These are phyloP conservation scores for Triplophysa siluroides DNA, from an alignment of 2,113 vertebrate species.

Conservation along the genomic window DNA sequence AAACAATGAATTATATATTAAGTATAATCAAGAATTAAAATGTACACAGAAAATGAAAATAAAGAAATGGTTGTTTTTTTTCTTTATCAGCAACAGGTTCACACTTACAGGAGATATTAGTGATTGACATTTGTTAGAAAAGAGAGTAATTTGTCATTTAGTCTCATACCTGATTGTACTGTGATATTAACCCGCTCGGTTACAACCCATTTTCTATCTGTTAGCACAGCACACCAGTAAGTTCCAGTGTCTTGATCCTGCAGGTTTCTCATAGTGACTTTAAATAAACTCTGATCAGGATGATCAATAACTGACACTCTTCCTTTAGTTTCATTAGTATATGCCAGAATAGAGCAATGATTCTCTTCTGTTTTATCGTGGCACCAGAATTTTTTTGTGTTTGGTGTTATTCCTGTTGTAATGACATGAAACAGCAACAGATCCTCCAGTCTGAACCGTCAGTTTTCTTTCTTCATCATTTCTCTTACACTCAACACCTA, in stretches of 20 bases:
- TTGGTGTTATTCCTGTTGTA: too few species aligned
- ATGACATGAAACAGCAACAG: too few species aligned
- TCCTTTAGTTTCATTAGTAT: not conserved
- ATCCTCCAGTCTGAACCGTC: not conserved
- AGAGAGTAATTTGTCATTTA: not conserved
- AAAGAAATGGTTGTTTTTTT: too few species aligned
- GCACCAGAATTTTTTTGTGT: conserved; percentile 17
- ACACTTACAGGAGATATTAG: not conserved
- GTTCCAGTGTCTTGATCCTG: rapidly evolving
- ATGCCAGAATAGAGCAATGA: not conserved
- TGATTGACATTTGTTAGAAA: not conserved
- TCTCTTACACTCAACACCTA: not conserved
- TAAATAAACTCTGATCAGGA: conserved; percentile 26
- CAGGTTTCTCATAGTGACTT: too few species aligned
- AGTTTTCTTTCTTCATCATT: not conserved
- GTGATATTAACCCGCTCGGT: rapidly evolving
- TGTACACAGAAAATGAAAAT: too few species aligned
- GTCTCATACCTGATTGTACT: not conserved
- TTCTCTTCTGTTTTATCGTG: not conserved
- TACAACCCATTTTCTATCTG: not conserved
- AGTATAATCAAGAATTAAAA: too few species aligned
- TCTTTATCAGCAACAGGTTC: too few species aligned
- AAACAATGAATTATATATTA: too few species aligned
- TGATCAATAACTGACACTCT: conserved; percentile 14
- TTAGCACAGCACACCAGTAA: not conserved